A percentile compares a stretch with the other conserved stretches of the same genome.
Conservation (phyloP, 2,888 invertebrate species). For the Deilephila elpenor region DNA sequence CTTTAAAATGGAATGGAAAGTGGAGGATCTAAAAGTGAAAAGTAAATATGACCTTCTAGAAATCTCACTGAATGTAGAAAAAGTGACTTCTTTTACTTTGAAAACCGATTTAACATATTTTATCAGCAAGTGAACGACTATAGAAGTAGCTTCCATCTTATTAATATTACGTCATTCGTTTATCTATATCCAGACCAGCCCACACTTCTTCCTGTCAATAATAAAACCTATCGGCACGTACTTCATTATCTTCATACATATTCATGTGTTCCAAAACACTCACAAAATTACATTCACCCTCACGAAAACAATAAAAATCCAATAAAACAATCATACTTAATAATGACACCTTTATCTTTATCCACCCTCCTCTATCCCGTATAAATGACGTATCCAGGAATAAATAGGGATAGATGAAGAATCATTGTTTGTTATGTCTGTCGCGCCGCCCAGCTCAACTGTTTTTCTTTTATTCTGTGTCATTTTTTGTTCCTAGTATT, state of each 20-base stretch:
- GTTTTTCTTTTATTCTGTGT: conserved; percentile 27
- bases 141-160: too few relatives aligned
- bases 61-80: too few relatives aligned
- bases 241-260: conserved; percentile 1
- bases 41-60: too few relatives aligned
- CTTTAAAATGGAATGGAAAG: too few relatives aligned
- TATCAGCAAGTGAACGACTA: too few relatives aligned
- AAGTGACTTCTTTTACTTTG: too few relatives aligned
- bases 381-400: conserved; percentile 5
- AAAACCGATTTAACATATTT: too few relatives aligned
- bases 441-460: conserved; percentile 4
- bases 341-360: neutral
- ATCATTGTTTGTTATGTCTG: conserved; percentile 15
- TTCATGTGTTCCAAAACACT: neutral
- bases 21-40: too few relatives aligned
- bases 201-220: neutral
- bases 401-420: conserved; percentile 20
- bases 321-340: conserved; percentile 12
- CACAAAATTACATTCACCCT: neutral
- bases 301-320: conserved; percentile 4
- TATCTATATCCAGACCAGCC: neutral
- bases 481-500: conserved; percentile 28
- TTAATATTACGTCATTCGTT: neutral
- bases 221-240: neutral
- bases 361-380: neutral